These are phyloP conservation scores for Coelopa frigida DNA, from an alignment of 1,140 invertebrate genomes.

Conservation along the genomic window DNA sequence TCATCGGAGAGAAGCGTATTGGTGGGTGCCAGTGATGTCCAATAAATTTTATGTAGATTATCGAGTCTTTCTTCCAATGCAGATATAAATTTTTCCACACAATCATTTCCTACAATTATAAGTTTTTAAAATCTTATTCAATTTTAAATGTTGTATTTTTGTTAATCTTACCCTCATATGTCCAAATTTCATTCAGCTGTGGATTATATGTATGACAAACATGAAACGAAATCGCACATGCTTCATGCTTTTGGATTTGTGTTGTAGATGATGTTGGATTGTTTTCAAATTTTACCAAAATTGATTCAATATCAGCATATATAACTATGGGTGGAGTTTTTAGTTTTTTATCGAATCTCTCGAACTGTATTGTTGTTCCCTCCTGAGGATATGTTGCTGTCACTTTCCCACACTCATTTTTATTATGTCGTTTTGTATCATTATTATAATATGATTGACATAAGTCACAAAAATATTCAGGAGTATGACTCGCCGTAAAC, in stretches of 20 bases:
- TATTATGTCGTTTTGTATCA: conserved; percentile 16
- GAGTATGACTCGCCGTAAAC: conserved; percentile 18
- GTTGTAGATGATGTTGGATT: neutral
- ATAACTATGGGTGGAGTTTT: conserved; percentile 30
- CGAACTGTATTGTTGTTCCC: too few relatives aligned
- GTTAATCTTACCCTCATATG: conserved; percentile 24
- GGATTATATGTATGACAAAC: conserved; percentile 28
- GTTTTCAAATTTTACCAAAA: conserved; percentile 19
- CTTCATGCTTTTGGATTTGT: conserved; percentile 30
- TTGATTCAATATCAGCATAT: conserved; percentile 39
- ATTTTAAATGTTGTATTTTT: conserved; percentile 21
- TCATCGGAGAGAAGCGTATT: conserved; percentile 9
- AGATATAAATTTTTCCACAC: conserved; percentile 11
- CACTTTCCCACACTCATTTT: too few relatives aligned
- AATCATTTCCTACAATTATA: conserved; percentile 15
- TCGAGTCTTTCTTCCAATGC: too few relatives aligned
- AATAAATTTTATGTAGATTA: too few relatives aligned
- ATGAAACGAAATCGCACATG: conserved; percentile 28
- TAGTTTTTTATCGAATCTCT: conserved; percentile 24
- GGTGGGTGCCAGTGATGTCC: conserved; percentile 16
- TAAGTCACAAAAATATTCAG: conserved; percentile 29
- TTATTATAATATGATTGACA: conserved; percentile 26
- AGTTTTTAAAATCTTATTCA: conserved; percentile 20
- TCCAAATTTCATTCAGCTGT: conserved; percentile 20
- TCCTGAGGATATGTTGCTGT: too few relatives aligned